Evolutionary conservation across 2,113 vertebrate species (phyloP).

Genomic region (Dromas ardeola): DNA sequence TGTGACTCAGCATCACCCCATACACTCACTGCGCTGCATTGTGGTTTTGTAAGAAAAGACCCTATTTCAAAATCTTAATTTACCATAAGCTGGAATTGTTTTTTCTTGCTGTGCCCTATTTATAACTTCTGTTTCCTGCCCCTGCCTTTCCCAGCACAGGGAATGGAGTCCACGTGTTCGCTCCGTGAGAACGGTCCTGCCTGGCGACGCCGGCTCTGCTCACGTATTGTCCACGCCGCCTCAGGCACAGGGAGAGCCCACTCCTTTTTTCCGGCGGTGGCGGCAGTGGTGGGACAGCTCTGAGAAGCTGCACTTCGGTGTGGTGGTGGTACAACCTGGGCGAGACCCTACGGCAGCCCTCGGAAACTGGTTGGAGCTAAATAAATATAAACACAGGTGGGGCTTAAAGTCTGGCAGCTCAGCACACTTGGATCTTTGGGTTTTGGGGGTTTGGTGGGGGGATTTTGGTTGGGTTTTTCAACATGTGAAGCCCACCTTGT

Average conservation of each 20-base stretch:
- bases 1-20: neutral
- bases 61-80: neutral
- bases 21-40: accelerated
- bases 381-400: accelerated
- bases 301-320: neutral
- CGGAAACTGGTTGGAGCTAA: neutral
- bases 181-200: neutral
- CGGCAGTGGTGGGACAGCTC: neutral
- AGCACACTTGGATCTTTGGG: neutral
- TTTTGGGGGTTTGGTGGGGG: too few relatives aligned
- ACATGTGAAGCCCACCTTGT: neutral
- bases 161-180: accelerated
- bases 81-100: neutral
- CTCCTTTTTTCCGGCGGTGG: neutral
- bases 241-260: accelerated
- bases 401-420: neutral
- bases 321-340: neutral
- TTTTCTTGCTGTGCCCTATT: neutral
- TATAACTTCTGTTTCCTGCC: neutral
- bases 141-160: neutral
- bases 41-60: neutral
- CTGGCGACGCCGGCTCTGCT: accelerated
- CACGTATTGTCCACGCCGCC: accelerated
- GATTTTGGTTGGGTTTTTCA: neutral
- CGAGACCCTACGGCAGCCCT: accelerated